Base-by-base conservation (phyloP, 2,888 invertebrate genomes). In the Agrotis ipsilon region DNA sequence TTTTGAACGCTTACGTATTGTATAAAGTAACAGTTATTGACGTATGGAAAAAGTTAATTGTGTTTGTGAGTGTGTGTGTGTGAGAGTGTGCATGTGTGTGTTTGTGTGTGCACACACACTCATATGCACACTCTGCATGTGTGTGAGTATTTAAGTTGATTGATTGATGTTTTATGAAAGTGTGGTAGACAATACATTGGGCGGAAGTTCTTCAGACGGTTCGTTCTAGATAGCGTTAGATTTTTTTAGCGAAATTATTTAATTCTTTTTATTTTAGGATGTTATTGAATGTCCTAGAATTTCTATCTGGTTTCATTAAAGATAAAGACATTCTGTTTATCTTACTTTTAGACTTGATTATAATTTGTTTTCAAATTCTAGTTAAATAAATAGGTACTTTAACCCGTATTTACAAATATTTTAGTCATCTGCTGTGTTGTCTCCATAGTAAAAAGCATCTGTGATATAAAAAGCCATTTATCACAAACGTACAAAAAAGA, bases 31-130 rank as follows among this genome's bases (percentile, higher is more conserved):
- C 82, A 77, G 87, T 86, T 84, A 86, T 78, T 86, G 87, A 87
- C 87, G 81, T 81, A 83, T 83, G 59, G 71, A 72, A 84, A 84
- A 80, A 84, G 79, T 77, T 84, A 81, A 84, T 84, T 84, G 79
- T 84, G 48, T 61, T 39, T 39, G 9, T 39, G 39, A 21, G 48
- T 61, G n/a, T 46, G 21, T 32, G 0, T 45, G 27, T 55, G 27
- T 63, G 70, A 68, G 45, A 32, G n/a, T 43, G 18, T 27, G 54
- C 11, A 32, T 64, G 14, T 60, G 19, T 68, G 45, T 19, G 45
- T 14, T 9, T 57, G 39, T 49, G 16, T 68, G 52, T 61, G 51
- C 39, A 39, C 39, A 11, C 11, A 39, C 11, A 39, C 39, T 9
- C 39, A 39, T 2, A 9, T 39, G 39, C 11, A 39, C 11, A 39